A percentile compares a stretch with the other conserved stretches of the same genome.
Evolutionary conservation across 2,113 vertebrate species (phyloP).

Genomic region (Solenodon paradoxus): DNA sequence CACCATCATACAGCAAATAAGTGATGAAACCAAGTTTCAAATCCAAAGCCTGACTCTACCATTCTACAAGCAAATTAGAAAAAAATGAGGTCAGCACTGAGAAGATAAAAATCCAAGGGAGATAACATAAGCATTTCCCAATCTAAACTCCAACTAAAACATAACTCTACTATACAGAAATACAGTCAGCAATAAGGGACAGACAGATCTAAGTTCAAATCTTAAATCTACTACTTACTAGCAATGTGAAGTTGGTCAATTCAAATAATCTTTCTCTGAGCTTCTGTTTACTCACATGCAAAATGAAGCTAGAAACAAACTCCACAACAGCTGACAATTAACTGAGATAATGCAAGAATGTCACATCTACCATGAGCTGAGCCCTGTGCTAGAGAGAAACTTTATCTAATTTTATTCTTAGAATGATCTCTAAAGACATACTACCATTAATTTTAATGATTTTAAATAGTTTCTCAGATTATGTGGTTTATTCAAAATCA

Average conservation of each 20-base stretch:
- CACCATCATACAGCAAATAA: not conserved
- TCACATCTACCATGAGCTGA: not conserved
- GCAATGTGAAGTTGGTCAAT: not conserved
- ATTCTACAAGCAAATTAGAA: not conserved
- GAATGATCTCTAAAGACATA: not conserved
- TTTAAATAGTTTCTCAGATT: constrained; percentile 3
- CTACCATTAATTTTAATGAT: not conserved
- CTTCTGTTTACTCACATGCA: not conserved
- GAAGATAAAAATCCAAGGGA: not conserved
- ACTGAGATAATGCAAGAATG: not conserved
- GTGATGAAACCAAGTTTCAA: not conserved
- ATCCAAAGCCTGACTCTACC: not conserved
- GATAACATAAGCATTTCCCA: not conserved
- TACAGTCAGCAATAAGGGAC: not conserved
- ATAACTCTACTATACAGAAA: not conserved
- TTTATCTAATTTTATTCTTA: not conserved
- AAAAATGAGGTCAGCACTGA: not conserved
- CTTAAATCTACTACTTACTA: not conserved
- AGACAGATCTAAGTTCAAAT: not conserved
- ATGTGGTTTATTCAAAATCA: not conserved
- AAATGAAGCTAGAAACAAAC: not conserved
- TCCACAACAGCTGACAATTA: not conserved
- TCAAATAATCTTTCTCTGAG: not conserved
- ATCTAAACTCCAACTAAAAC: not conserved
- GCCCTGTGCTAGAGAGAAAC: not conserved